Conservation (phyloP, 2,797 vertebrate species). For the Tangara arthus region DNA sequence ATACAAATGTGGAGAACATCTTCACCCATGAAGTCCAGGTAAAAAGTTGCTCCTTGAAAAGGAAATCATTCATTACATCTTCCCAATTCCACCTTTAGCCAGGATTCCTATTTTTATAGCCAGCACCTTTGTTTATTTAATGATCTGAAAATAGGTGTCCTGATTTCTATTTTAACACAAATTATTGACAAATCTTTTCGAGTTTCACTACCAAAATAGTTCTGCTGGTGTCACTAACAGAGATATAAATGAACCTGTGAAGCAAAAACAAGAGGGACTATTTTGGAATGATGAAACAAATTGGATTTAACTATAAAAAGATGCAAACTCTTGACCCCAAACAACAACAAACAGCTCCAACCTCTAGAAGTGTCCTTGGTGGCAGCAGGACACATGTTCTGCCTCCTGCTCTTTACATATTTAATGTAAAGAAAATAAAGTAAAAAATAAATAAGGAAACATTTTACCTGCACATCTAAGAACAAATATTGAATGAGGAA, state of each 20-base stretch:
- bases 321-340: background rate
- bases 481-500: background rate
- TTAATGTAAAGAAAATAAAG: background rate
- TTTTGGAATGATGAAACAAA: background rate
- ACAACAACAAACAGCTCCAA: background rate
- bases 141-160: background rate
- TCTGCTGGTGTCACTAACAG: background rate
- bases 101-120: background rate
- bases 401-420: background rate
- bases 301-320: background rate
- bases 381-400: background rate
- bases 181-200: background rate
- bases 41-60: constrained; percentile 88
- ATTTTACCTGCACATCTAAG: background rate
- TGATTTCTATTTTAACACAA: background rate
- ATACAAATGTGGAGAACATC: constrained; percentile 90
- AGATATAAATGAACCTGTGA: background rate
- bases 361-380: background rate
- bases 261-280: background rate
- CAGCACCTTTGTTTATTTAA: background rate
- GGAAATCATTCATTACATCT: background rate
- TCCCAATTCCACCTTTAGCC: background rate
- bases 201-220: background rate
- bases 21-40: constrained; percentile 88
- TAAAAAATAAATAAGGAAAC: background rate